These are phyloP conservation scores for Ostrea edulis DNA, from an alignment of 1,140 invertebrate species.

Conservation along the genomic window DNA sequence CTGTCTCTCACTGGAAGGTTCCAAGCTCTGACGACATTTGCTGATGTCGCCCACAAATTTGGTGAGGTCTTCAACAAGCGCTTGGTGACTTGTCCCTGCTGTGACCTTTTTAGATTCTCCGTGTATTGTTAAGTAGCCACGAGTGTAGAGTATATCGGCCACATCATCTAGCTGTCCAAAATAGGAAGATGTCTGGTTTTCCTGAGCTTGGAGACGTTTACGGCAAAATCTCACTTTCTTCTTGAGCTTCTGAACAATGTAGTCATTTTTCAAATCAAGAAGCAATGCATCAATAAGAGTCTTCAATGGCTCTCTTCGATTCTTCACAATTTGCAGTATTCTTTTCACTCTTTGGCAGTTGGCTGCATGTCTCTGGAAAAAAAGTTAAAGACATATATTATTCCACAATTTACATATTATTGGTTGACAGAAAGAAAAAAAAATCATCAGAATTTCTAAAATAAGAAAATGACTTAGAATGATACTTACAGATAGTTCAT, in stretches of 20 bases:
- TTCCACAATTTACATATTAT: not conserved
- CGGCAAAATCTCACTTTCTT: constrained; percentile 30
- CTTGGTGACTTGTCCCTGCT: constrained; percentile 12
- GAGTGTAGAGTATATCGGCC: constrained; percentile 10
- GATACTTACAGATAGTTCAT: constrained; percentile 30
- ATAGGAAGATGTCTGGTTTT: constrained; percentile 38
- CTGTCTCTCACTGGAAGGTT: not conserved
- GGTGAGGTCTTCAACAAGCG: constrained; percentile 10
- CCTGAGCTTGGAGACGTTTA: constrained; percentile 23
- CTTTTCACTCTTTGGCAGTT: constrained; percentile 17
- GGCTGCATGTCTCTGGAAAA: not conserved
- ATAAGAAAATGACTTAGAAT: not conserved
- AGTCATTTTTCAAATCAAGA: constrained; percentile 30
- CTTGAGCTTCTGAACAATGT: constrained; percentile 23
- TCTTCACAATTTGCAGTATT: constrained; percentile 25
- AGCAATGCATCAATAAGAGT: not conserved
- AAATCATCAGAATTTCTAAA: not conserved
- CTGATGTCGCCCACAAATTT: not conserved
- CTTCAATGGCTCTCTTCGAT: constrained; percentile 18
- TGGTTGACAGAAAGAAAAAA: not conserved
- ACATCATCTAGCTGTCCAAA: constrained; percentile 39
- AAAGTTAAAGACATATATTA: not conserved
- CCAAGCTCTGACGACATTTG: constrained; percentile 23
- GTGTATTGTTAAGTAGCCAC: constrained; percentile 9
- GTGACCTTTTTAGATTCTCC: constrained; percentile 40